Conservation (phyloP, 1,140 invertebrate genomes). For the Conus betulinus region DNA sequence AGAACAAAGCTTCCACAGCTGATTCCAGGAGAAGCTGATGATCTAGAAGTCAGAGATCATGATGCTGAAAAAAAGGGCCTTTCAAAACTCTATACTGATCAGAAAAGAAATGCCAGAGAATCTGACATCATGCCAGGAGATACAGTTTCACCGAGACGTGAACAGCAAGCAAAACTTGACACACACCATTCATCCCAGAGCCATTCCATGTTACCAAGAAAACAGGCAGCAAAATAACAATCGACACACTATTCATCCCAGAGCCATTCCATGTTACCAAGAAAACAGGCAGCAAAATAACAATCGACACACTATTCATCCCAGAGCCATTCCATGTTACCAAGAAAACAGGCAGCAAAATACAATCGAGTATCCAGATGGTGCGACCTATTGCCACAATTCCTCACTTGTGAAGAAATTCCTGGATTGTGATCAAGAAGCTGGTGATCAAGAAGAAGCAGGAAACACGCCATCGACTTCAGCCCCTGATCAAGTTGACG, state of each 20-base stretch:
- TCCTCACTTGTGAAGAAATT: conserved; percentile 11
- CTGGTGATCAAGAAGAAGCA: conserved; percentile 1
- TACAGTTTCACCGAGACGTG: conserved; percentile 29
- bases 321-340: conserved; percentile 15
- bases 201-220: conserved; percentile 8
- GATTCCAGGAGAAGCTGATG: not conserved
- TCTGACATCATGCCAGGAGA: conserved; percentile 38
- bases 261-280: not conserved
- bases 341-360: conserved; percentile 8
- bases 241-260: conserved; percentile 18
- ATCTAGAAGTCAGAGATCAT: conserved; percentile 34
- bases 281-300: conserved; percentile 21
- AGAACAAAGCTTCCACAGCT: conserved; percentile 47
- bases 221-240: not conserved
- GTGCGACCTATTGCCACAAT: not conserved
- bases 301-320: not conserved
- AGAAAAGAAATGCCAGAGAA: not conserved
- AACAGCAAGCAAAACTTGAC: conserved; percentile 26
- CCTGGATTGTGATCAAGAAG: too few species aligned
- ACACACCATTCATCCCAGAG: conserved; percentile 21
- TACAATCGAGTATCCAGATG: conserved; percentile 18
- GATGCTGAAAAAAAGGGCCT: conserved; percentile 47
- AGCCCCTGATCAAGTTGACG: too few species aligned
- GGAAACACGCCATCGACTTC: too few species aligned
- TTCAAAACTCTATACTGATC: conserved; percentile 44